Percentiles rank a stretch among this genome's conserved stretches.
These are phyloP conservation scores for Saxidomus purpurata DNA, from an alignment of 1,140 invertebrate genomes.

Conservation along the genomic window DNA sequence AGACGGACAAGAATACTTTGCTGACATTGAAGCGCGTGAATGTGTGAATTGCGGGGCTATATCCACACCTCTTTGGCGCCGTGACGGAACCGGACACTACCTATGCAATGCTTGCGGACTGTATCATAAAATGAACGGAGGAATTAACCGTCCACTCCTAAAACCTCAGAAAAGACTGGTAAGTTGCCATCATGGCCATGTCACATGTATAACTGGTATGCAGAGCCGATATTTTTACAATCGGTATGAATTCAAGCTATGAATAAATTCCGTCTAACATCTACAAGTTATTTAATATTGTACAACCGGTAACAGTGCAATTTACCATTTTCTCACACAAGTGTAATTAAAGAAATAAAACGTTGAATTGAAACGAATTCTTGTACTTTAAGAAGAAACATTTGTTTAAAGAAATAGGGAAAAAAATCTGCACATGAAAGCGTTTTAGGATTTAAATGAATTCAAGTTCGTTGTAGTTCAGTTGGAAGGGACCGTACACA, in stretches of 20 bases:
- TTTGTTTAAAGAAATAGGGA: background rate
- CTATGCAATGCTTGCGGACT: slow-evolving; percentile 91
- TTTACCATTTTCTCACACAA: too few relatives aligned
- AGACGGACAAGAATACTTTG: slow-evolving; percentile 68
- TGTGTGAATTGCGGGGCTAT: slow-evolving; percentile 83
- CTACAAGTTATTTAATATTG: too few relatives aligned
- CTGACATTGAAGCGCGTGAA: slow-evolving; percentile 72
- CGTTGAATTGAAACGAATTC: background rate
- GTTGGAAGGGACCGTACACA: background rate
- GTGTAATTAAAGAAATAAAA: too few relatives aligned
- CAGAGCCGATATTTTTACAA: too few relatives aligned
- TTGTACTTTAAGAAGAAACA: background rate
- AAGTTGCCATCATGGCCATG: slow-evolving; percentile 71
- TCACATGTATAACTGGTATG: background rate
- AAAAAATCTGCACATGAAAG: slow-evolving; percentile 1
- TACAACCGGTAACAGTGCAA: too few relatives aligned
- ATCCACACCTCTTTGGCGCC: slow-evolving; percentile 82
- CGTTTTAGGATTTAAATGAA: background rate
- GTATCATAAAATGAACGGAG: slow-evolving; percentile 94
- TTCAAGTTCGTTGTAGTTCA: slow-evolving; percentile 41
- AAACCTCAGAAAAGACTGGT: slow-evolving; percentile 97
- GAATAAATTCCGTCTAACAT: too few relatives aligned
- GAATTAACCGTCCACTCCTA: slow-evolving; percentile 97
- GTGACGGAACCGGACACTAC: slow-evolving; percentile 82
- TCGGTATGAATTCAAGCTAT: too few relatives aligned